A percentile compares a stretch with the other conserved stretches of the same genome.
These are phyloP conservation scores for Poicephalus gulielmi DNA, from an alignment of 2,113 vertebrate species.

Conservation along the genomic window DNA sequence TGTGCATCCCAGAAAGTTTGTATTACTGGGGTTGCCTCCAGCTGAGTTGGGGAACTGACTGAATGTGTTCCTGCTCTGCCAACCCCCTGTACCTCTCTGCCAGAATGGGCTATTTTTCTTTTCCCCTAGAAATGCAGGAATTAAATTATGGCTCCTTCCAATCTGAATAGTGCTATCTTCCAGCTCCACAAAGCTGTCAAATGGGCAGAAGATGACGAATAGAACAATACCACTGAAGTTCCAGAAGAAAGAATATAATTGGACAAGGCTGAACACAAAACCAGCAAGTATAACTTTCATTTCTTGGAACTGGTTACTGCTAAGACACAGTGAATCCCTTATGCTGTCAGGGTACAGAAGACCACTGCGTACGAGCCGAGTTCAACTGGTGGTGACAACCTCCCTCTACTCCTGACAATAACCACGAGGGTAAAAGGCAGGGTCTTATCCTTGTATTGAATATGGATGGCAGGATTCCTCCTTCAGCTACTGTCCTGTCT, in stretches of 20 bases:
- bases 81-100: not conserved
- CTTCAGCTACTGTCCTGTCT: not conserved
- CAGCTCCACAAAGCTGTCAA: not conserved
- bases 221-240: not conserved
- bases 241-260: not conserved
- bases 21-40: not conserved
- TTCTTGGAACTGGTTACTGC: not conserved
- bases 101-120: not conserved
- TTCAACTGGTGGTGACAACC: not conserved
- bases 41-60: not conserved
- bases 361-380: not conserved
- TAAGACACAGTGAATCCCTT: not conserved
- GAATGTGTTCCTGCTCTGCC: not conserved
- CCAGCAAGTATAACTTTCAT: not conserved
- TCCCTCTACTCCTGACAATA: not conserved
- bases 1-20: not conserved
- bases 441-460: not conserved
- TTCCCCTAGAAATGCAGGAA: not conserved
- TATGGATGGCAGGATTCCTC: not conserved
- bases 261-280: not conserved
- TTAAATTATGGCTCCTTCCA: not conserved
- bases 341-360: not conserved
- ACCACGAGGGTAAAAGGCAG: not conserved
- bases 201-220: not conserved
- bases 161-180: not conserved